These are phyloP conservation scores for Hemistola chrysoprasaria DNA, from an alignment of 2,888 invertebrate species.

Conservation along the genomic window DNA sequence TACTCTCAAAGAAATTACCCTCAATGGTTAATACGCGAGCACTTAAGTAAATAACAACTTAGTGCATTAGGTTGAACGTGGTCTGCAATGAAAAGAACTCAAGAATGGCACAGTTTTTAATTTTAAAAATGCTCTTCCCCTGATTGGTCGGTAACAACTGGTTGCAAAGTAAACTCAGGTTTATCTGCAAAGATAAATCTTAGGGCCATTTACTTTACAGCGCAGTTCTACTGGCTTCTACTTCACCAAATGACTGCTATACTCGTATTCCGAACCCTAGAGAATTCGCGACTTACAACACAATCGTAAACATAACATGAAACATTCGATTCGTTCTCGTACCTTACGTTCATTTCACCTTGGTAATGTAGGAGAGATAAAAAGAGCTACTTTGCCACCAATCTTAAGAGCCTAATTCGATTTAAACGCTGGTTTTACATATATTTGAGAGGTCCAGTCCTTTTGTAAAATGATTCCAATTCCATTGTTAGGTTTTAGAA, in stretches of 20 bases:
- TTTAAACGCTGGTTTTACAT: too few relatives aligned
- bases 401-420: too few relatives aligned
- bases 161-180: constrained; percentile 43
- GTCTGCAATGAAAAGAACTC: constrained; percentile 40
- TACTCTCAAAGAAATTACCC: constrained; percentile 48
- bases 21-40: constrained; percentile 42
- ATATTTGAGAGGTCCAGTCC: too few relatives aligned
- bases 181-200: constrained; percentile 44
- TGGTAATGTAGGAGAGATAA: too few relatives aligned
- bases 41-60: constrained; percentile 56
- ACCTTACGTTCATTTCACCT: too few relatives aligned
- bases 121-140: constrained; percentile 62
- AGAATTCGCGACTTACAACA: constrained; percentile 14
- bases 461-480: too few relatives aligned
- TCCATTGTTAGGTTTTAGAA: too few relatives aligned
- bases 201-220: constrained; percentile 38
- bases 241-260: constrained; percentile 31
- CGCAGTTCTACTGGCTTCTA: constrained; percentile 23
- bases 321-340: background rate
- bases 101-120: constrained; percentile 60
- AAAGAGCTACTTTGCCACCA: too few relatives aligned
- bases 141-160: constrained; percentile 51
- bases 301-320: constrained; percentile 2
- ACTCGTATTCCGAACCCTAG: constrained; percentile 20
- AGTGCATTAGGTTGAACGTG: constrained; percentile 42